phyloP scores from a whole-genome alignment of 1,140 invertebrate genomes.

The Idris sp. region DNA sequence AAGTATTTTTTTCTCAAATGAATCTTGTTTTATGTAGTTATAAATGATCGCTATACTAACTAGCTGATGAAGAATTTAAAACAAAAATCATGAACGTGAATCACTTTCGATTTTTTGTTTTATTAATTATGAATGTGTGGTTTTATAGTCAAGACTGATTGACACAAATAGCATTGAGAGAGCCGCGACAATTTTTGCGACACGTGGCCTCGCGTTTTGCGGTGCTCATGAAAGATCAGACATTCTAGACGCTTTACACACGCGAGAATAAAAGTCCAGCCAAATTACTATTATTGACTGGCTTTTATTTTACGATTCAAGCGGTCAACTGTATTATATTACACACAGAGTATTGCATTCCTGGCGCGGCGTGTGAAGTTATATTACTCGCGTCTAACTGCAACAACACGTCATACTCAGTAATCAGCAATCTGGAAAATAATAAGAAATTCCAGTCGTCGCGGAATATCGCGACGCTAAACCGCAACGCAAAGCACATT shows the following conservation, averaged over 20 bases:
- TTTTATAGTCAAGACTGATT: constrained; percentile 53
- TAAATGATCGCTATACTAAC: too few relatives aligned
- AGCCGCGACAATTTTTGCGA: constrained; percentile 63
- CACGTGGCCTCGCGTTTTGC: constrained; percentile 43
- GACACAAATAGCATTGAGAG: constrained; percentile 40
- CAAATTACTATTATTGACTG: constrained; percentile 61
- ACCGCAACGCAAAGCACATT: constrained; percentile 38
- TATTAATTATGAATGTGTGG: constrained; percentile 30
- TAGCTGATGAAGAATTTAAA: too few relatives aligned
- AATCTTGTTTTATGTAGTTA: too few relatives aligned
- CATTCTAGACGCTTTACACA: constrained; percentile 53
- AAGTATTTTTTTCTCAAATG: too few relatives aligned
- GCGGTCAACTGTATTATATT: constrained; percentile 54
- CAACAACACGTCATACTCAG: constrained; percentile 59
- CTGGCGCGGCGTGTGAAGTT: constrained; percentile 56
- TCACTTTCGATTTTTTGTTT: too few relatives aligned
- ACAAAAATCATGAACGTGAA: too few relatives aligned
- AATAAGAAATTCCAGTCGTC: constrained; percentile 61
- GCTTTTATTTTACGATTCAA: constrained; percentile 61
- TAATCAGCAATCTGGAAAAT: constrained; percentile 65
- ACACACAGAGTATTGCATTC: constrained; percentile 57
- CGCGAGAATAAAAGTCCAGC: constrained; percentile 43
- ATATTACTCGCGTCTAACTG: constrained; percentile 57
- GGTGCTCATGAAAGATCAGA: constrained; percentile 42
- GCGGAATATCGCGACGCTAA: constrained; percentile 40